phyloP scores from a whole-genome alignment of 2,888 invertebrate species.

The Netelia virgata region DNA sequence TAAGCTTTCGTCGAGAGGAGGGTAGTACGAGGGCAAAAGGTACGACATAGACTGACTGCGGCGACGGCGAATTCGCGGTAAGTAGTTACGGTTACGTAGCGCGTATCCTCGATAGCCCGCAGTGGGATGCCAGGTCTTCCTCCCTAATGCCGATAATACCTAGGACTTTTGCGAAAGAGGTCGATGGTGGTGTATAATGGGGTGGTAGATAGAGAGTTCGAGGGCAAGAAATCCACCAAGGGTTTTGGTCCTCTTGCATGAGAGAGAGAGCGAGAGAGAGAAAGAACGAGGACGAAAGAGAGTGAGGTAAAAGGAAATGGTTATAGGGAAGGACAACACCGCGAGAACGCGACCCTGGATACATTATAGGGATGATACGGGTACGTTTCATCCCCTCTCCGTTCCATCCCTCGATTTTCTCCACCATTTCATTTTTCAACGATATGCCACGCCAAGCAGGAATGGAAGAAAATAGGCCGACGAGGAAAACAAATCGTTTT shows the following conservation, averaged over 20 bases:
- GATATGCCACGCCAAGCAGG: constrained; percentile 37
- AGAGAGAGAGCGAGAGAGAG: not conserved
- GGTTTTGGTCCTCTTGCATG: constrained; percentile 2
- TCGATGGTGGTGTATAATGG: constrained; percentile 68
- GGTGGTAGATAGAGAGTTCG: constrained; percentile 67
- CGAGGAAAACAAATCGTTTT: not conserved
- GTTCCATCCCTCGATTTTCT: constrained; percentile 27
- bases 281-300: constrained; percentile 4
- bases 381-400: constrained; percentile 61
- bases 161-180: constrained; percentile 68
- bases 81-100: constrained; percentile 69
- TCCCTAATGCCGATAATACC: constrained; percentile 73
- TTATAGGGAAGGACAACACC: constrained; percentile 67
- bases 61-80: constrained; percentile 62
- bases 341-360: constrained; percentile 68
- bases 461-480: not conserved
- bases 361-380: constrained; percentile 74
- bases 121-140: constrained; percentile 49
- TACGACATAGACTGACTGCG: constrained; percentile 58
- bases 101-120: constrained; percentile 37
- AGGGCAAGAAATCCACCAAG: constrained; percentile 31
- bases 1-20: constrained; percentile 15
- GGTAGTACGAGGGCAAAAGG: constrained; percentile 25
- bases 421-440: constrained; percentile 25
- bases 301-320: constrained; percentile 55